Evolutionary conservation across 2,113 vertebrate species (phyloP).

Genomic region (Ahaetulla prasina): DNA sequence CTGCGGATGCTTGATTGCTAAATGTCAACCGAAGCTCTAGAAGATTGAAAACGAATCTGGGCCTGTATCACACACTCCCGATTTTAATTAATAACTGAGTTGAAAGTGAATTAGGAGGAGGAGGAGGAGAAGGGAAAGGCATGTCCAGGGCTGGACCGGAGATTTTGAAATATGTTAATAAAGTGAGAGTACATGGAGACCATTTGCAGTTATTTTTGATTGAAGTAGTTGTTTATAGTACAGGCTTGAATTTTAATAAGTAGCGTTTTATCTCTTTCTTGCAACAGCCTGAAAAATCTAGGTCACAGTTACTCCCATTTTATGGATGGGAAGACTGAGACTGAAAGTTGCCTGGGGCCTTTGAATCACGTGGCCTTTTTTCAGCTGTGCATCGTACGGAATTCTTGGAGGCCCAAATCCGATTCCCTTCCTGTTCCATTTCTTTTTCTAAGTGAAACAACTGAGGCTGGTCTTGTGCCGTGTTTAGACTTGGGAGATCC

Average conservation of each 20-base stretch:
- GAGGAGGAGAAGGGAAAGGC: neutral
- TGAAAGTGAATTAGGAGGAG: neutral
- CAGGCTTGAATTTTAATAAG: neutral
- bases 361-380: neutral
- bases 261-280: neutral
- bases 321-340: neutral
- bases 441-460: neutral
- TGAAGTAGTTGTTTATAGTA: neutral
- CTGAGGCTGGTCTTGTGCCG: neutral
- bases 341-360: neutral
- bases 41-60: neutral
- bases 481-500: neutral
- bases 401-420: neutral
- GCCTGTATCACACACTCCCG: neutral
- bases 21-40: neutral
- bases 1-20: neutral
- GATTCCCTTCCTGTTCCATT: neutral
- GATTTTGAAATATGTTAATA: neutral
- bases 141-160: neutral
- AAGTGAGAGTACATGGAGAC: neutral
- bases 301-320: neutral
- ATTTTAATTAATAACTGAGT: neutral
- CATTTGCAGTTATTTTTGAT: neutral
- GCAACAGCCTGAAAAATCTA: neutral
- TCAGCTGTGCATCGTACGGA: neutral